These are phyloP conservation scores for Lamellibrachia columna DNA, from an alignment of 2,888 invertebrate genomes.

Conservation along the genomic window DNA sequence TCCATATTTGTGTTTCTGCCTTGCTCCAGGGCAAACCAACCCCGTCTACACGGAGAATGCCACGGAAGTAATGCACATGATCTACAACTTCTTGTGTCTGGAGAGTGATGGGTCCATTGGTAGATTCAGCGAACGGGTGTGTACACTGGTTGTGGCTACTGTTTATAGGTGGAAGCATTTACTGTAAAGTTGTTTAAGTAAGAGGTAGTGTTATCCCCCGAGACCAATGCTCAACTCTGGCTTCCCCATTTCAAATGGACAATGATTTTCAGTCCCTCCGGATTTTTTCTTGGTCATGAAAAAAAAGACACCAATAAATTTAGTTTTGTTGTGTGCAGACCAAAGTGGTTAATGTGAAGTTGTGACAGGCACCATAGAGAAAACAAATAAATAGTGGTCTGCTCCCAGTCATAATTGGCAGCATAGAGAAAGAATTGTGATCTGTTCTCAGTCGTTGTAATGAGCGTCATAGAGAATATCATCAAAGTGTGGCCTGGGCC, in stretches of 20 bases:
- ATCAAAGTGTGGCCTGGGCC: no score
- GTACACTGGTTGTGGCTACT: slow-evolving; percentile 7
- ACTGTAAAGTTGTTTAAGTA: no score
- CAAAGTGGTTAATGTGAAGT: neutral
- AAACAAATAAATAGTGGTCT: neutral
- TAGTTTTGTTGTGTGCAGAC: neutral
- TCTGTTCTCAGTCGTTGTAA: neutral
- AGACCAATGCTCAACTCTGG: no score
- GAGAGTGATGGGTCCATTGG: slow-evolving; percentile 69
- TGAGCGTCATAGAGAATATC: no score
- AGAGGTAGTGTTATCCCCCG: no score
- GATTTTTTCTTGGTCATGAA: no score
- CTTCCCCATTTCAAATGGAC: no score
- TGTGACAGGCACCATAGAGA: neutral
- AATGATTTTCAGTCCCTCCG: no score
- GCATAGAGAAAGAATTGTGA: neutral
- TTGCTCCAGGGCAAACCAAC: slow-evolving; percentile 62
- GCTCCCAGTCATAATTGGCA: neutral
- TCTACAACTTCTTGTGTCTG: slow-evolving; percentile 71
- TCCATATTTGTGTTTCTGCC: neutral
- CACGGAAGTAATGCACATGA: slow-evolving; percentile 71
- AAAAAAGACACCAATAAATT: no score
- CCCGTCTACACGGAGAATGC: slow-evolving; percentile 70
- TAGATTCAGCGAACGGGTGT: slow-evolving; percentile 64
- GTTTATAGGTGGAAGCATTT: neutral